Percentiles rank a stretch among this genome's conserved stretches.
These are phyloP conservation scores for Drosophila cracens DNA, from an alignment of 2,888 invertebrate species.

Conservation along the genomic window DNA sequence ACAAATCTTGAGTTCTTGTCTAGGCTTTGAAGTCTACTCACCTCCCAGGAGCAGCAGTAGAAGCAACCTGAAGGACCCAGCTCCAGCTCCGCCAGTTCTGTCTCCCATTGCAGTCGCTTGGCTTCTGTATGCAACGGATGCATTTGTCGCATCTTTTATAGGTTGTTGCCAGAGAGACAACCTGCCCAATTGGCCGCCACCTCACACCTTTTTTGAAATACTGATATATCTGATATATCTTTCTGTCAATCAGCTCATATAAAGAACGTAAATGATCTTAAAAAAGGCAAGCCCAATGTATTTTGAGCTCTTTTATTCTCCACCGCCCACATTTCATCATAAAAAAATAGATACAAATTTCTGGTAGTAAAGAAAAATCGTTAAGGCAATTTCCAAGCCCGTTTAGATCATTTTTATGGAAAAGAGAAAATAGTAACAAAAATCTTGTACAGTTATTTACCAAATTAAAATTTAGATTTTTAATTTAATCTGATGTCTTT, in stretches of 20 bases:
- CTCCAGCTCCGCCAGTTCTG: slow-evolving; percentile 21
- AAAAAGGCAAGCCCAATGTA: slow-evolving; percentile 11
- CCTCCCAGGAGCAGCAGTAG: slow-evolving; percentile 38
- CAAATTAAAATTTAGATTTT: background rate
- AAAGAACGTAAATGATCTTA: slow-evolving; percentile 29
- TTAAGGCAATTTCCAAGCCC: background rate
- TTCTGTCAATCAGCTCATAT: slow-evolving; percentile 55
- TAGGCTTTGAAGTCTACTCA: slow-evolving; percentile 19
- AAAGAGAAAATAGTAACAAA: no score
- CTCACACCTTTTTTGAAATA: slow-evolving; percentile 51
- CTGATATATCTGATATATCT: slow-evolving; percentile 22
- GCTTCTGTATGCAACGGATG: slow-evolving; percentile 48
- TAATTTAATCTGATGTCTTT: no score
- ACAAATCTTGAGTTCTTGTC: background rate
- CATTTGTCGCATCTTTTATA: slow-evolving; percentile 61
- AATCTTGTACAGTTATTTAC: background rate
- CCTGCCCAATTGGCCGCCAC: slow-evolving; percentile 28
- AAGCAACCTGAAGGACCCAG: slow-evolving; percentile 2
- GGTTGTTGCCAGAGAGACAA: slow-evolving; percentile 11
- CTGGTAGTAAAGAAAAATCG: background rate
- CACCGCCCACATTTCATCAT: slow-evolving; percentile 25
- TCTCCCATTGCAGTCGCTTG: slow-evolving; percentile 56
- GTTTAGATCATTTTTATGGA: background rate
- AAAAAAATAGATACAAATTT: slow-evolving; percentile 5
- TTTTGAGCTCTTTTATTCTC: background rate